phyloP scores from a whole-genome alignment of 2,113 vertebrate species.

The Psittacula cyanocephala region DNA sequence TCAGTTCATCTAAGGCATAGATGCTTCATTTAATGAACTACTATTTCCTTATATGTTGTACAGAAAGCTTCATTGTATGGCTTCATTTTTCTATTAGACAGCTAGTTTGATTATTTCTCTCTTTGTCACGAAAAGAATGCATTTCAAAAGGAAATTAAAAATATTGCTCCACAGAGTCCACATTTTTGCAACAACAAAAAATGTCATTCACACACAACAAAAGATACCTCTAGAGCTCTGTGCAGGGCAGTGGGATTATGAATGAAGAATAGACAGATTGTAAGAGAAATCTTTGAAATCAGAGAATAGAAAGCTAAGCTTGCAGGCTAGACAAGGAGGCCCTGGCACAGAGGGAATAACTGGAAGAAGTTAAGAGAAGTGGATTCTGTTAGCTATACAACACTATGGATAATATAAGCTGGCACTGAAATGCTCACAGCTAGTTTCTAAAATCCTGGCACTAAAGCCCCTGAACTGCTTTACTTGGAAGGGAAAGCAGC shows the following conservation, averaged over 20 bases:
- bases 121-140: background rate
- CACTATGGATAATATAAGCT: constrained; percentile 9
- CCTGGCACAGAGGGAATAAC: constrained; percentile 41
- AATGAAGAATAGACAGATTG: constrained; percentile 45
- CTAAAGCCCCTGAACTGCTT: constrained; percentile 28
- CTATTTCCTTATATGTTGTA: background rate
- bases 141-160: constrained; percentile 57
- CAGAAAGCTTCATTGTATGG: background rate
- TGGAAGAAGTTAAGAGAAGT: constrained; percentile 18
- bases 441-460: constrained; percentile 52
- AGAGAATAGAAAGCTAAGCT: constrained; percentile 57
- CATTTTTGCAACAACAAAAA: constrained; percentile 28
- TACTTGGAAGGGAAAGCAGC: constrained; percentile 49
- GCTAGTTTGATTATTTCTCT: constrained; percentile 12
- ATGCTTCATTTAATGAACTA: background rate
- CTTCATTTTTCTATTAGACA: background rate
- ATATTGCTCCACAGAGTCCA: background rate
- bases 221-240: constrained; percentile 12
- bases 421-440: constrained; percentile 44
- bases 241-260: constrained; percentile 6
- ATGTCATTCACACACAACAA: constrained; percentile 7
- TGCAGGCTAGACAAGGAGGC: constrained; percentile 31
- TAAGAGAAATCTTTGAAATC: constrained; percentile 54
- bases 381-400: constrained; percentile 37
- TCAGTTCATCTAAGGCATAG: background rate